phyloP scores from a whole-genome alignment of 1,140 invertebrate species.

The Drosophila suzukii region DNA sequence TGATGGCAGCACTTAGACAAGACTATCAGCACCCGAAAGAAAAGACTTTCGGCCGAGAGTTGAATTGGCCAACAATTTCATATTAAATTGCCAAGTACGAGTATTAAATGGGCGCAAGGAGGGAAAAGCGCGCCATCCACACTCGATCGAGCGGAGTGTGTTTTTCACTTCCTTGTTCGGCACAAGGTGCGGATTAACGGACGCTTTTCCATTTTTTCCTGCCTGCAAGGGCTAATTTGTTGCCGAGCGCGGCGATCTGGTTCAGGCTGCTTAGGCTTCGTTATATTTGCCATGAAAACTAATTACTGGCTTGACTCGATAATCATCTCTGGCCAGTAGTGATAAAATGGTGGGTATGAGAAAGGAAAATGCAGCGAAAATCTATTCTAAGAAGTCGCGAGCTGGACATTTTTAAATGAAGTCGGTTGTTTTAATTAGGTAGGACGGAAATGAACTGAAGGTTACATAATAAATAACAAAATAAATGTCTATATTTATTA shows the following conservation, averaged over 20 bases:
- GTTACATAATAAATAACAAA: too few species aligned
- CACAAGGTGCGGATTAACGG: slow-evolving; percentile 77
- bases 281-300: slow-evolving; percentile 78
- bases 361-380: too few species aligned
- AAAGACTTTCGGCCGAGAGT: slow-evolving; percentile 32
- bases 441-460: not conserved
- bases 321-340: slow-evolving; percentile 65
- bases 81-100: slow-evolving; percentile 78
- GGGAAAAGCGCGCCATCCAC: slow-evolving; percentile 36
- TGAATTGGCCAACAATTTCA: slow-evolving; percentile 81
- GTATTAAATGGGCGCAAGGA: slow-evolving; percentile 72
- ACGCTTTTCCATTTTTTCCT: slow-evolving; percentile 25
- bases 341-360: slow-evolving; percentile 49
- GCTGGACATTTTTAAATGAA: not conserved
- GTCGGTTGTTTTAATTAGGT: slow-evolving; percentile 19
- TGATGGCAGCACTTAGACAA: slow-evolving; percentile 82
- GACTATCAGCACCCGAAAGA: slow-evolving; percentile 75
- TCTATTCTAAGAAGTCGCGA: slow-evolving; percentile 6
- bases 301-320: slow-evolving; percentile 67
- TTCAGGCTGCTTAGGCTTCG: slow-evolving; percentile 26
- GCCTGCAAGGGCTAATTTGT: slow-evolving; percentile 80
- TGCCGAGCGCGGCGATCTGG: slow-evolving; percentile 35
- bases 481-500: too few species aligned
- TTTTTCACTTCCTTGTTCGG: slow-evolving; percentile 78
- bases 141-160: slow-evolving; percentile 43